phyloP scores from a whole-genome alignment of 2,888 invertebrate species.

The Dolomedes plantarius region DNA sequence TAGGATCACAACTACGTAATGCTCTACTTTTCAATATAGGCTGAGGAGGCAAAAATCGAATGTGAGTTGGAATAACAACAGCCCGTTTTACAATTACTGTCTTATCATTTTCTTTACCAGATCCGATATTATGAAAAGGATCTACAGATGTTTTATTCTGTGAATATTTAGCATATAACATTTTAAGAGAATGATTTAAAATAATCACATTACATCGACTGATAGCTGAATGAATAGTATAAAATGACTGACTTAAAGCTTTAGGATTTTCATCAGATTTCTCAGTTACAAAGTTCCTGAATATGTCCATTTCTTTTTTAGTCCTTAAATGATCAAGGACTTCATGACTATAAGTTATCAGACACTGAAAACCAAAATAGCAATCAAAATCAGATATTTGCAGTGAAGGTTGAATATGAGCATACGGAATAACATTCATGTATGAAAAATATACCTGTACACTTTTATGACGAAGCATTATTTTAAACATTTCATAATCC shows the following conservation, averaged over 20 bases:
- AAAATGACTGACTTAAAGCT: slow-evolving; percentile 46
- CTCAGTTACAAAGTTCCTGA: neutral
- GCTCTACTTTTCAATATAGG: slow-evolving; percentile 61
- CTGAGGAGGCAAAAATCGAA: slow-evolving; percentile 67
- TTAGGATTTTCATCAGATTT: slow-evolving; percentile 25
- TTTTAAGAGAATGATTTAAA: slow-evolving; percentile 43
- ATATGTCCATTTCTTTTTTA: neutral
- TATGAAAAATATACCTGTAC: slow-evolving; percentile 49
- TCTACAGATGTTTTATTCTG: too few relatives aligned
- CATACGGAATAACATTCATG: slow-evolving; percentile 1
- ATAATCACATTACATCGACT: slow-evolving; percentile 39
- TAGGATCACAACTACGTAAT: slow-evolving; percentile 42
- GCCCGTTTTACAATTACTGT: slow-evolving; percentile 64
- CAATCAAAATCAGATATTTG: slow-evolving; percentile 40
- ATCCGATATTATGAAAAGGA: neutral
- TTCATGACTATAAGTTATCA: slow-evolving; percentile 48
- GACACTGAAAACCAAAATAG: slow-evolving; percentile 57
- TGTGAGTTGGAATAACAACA: slow-evolving; percentile 71
- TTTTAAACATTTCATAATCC: slow-evolving; percentile 24
- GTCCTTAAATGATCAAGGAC: slow-evolving; percentile 36
- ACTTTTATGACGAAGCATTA: slow-evolving; percentile 23
- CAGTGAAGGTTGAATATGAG: neutral
- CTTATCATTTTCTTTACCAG: neutral
- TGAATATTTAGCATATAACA: slow-evolving; percentile 25
- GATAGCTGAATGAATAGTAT: slow-evolving; percentile 42